A percentile compares a stretch with the other conserved stretches of the same genome.
Evolutionary conservation across 1,140 invertebrate genomes (phyloP).

Genomic region (Panulirus ornatus): DNA sequence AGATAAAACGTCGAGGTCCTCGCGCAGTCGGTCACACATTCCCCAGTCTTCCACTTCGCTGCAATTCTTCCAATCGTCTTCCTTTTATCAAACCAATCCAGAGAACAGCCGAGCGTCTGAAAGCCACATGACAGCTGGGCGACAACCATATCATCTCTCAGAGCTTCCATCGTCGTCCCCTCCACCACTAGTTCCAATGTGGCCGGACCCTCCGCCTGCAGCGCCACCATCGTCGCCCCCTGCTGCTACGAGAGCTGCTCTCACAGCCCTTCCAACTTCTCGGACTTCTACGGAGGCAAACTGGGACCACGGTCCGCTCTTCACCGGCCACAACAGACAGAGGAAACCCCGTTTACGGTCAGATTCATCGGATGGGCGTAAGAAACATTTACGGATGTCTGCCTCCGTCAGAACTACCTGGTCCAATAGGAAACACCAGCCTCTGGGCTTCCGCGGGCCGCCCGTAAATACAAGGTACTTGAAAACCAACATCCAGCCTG

Average conservation of each 20-base stretch:
- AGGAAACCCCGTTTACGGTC: neutral
- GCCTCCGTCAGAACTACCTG: conserved; percentile 6
- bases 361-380: neutral
- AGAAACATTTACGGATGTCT: conserved; percentile 9
- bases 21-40: neutral
- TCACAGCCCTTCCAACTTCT: neutral
- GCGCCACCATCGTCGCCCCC: neutral
- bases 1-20: neutral
- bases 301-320: neutral
- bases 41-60: conserved; percentile 54
- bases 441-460: neutral
- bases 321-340: neutral
- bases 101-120: neutral
- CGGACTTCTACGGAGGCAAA: neutral
- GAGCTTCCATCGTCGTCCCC: conserved; percentile 27
- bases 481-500: neutral
- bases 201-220: conserved; percentile 31
- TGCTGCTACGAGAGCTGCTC: neutral
- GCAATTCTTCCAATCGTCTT: conserved; percentile 51
- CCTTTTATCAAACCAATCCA: neutral
- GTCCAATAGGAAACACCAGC: neutral
- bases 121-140: neutral
- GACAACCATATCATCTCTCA: conserved; percentile 10
- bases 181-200: conserved; percentile 8
- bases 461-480: neutral